phyloP scores from a whole-genome alignment of 2,797 vertebrate species.

The Crypturellus tataupa region DNA sequence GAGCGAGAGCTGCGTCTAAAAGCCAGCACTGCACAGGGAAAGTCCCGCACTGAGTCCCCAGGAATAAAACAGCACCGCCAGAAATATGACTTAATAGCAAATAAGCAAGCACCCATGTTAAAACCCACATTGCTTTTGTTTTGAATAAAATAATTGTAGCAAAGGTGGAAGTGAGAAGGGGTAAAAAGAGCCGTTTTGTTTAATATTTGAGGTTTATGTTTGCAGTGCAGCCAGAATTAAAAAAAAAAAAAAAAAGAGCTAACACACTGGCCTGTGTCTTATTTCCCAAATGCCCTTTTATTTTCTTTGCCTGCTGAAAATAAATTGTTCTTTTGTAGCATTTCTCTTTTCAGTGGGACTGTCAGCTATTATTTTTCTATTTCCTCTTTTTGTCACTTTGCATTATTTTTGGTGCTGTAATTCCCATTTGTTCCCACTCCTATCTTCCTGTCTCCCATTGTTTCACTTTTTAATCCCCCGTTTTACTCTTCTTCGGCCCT shows the following conservation, averaged over 20 bases:
- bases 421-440: conserved; percentile 94
- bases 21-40: neutral
- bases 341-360: conserved; percentile 81
- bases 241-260: neutral
- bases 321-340: conserved; percentile 73
- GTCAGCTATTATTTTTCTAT: conserved; percentile 94
- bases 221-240: conserved; percentile 1
- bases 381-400: conserved; percentile 95
- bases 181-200: neutral
- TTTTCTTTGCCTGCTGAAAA: conserved; percentile 84
- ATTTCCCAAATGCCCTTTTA: conserved; percentile 62
- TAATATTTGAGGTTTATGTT: neutral
- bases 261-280: neutral
- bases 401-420: conserved; percentile 97
- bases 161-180: neutral
- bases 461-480: conserved; percentile 90
- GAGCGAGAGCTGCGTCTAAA: neutral
- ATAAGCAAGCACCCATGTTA: neutral
- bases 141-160: neutral
- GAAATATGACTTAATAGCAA: neutral
- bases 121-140: neutral
- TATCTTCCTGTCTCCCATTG: conserved; percentile 95
- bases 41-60: neutral
- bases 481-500: conserved; percentile 85
- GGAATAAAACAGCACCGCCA: neutral